These are phyloP conservation scores for Alligator mississippiensis DNA, from an alignment of 2,113 vertebrate species.

Conservation along the genomic window DNA sequence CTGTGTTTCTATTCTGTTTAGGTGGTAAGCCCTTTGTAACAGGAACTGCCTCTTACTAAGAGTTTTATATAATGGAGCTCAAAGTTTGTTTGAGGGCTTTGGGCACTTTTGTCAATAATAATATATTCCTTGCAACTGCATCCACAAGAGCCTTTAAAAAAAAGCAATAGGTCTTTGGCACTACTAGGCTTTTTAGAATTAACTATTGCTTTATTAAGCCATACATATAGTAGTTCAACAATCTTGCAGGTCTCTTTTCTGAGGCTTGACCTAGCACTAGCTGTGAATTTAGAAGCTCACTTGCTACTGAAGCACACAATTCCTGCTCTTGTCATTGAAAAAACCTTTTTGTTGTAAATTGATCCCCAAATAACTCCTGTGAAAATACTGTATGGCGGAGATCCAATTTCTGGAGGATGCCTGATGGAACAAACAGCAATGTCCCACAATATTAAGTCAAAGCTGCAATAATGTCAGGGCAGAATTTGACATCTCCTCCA, in stretches of 20 bases:
- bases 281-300: background rate
- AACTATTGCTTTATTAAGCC: background rate
- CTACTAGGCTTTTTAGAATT: background rate
- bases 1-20: background rate
- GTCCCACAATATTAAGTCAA: background rate
- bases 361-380: background rate
- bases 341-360: background rate
- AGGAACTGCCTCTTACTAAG: background rate
- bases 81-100: background rate
- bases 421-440: background rate
- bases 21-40: background rate
- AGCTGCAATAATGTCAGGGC: background rate
- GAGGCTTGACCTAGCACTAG: background rate
- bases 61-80: background rate
- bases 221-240: background rate
- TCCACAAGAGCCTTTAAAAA: background rate
- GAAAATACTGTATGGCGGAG: background rate
- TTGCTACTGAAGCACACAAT: accelerated
- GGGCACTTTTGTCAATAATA: background rate
- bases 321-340: background rate
- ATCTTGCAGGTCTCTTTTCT: background rate
- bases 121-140: background rate
- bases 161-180: background rate
- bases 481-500: background rate
- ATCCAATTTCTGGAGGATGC: background rate